A percentile compares a stretch with the other conserved stretches of the same genome.
These are phyloP conservation scores for Ectropis crepuscularia DNA, from an alignment of 2,888 invertebrate genomes.

Conservation along the genomic window DNA sequence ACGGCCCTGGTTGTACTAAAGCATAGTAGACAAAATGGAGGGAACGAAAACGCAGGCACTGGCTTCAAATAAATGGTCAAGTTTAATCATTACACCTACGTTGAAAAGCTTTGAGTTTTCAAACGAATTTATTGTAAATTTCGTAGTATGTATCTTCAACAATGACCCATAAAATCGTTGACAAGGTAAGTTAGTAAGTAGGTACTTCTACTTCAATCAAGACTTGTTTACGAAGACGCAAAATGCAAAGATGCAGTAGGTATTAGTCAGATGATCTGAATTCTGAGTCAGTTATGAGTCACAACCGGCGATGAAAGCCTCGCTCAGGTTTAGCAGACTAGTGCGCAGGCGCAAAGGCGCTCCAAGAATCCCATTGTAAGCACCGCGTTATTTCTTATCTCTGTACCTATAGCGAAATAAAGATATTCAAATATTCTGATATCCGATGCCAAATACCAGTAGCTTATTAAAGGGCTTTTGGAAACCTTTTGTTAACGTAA, in stretches of 20 bases:
- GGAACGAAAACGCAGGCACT: no score
- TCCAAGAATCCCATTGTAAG: slow-evolving; percentile 76
- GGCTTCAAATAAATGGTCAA: no score
- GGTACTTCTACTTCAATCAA: no score
- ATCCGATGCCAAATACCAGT: slow-evolving; percentile 24
- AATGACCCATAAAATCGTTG: no score
- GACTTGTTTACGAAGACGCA: slow-evolving; percentile 33
- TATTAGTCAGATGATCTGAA: slow-evolving; percentile 57
- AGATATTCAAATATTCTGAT: slow-evolving; percentile 45
- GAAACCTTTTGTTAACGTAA: slow-evolving; percentile 37
- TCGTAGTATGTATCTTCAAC: no score
- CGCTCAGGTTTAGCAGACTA: slow-evolving; percentile 50
- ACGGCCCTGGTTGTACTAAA: no score
- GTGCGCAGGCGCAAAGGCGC: slow-evolving; percentile 61
- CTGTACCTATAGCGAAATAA: slow-evolving; percentile 50
- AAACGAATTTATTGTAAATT: no score
- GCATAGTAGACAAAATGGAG: no score
- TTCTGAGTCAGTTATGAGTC: slow-evolving; percentile 76
- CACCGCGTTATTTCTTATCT: slow-evolving; percentile 72
- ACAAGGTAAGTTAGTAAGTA: no score
- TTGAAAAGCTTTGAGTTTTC: no score
- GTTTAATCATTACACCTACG: no score
- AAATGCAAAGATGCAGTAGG: slow-evolving; percentile 29
- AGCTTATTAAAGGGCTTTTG: slow-evolving; percentile 21
- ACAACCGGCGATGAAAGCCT: slow-evolving; percentile 67